phyloP scores from a whole-genome alignment of 1,140 invertebrate genomes.

The Dendroctonus valens region DNA sequence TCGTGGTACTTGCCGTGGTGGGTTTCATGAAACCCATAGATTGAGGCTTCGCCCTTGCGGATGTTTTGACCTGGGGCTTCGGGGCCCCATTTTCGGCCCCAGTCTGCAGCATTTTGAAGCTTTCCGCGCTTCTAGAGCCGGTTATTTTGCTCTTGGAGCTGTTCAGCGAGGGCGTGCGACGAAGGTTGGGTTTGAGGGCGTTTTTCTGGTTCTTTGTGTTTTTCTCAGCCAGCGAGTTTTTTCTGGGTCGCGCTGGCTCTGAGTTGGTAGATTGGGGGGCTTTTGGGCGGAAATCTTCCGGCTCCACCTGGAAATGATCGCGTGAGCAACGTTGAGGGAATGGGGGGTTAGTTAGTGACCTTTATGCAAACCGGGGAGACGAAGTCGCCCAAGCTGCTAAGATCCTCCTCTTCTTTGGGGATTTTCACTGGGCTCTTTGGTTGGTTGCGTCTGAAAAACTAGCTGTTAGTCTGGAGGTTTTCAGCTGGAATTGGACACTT shows the following conservation, averaged over 20 bases:
- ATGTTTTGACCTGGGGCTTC: constrained; percentile 71
- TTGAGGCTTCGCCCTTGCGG: constrained; percentile 20
- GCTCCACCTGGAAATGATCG: too few relatives aligned
- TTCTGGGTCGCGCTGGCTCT: too few relatives aligned
- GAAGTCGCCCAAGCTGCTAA: constrained; percentile 45
- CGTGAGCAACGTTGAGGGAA: too few relatives aligned
- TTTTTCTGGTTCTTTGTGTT: not conserved
- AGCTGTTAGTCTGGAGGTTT: constrained; percentile 15
- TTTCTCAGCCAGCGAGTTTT: too few relatives aligned
- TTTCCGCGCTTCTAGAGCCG: constrained; percentile 71
- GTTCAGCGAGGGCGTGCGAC: not conserved
- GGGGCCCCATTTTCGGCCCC: constrained; percentile 66
- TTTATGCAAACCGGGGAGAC: constrained; percentile 45
- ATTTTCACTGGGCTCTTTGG: constrained; percentile 27
- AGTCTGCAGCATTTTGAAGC: constrained; percentile 11
- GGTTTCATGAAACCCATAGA: constrained; percentile 49
- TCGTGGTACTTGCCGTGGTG: constrained; percentile 47
- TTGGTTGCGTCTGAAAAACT: constrained; percentile 22
- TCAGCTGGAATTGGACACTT: constrained; percentile 18
- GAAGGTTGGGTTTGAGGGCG: not conserved
- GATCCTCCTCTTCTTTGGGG: constrained; percentile 25
- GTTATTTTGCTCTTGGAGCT: constrained; percentile 66
- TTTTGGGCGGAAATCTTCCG: too few relatives aligned
- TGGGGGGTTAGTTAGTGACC: not conserved
- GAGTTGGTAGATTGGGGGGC: too few relatives aligned